Conservation (phyloP, 23 tunicate species). For the Trididemnum nubilum region DNA sequence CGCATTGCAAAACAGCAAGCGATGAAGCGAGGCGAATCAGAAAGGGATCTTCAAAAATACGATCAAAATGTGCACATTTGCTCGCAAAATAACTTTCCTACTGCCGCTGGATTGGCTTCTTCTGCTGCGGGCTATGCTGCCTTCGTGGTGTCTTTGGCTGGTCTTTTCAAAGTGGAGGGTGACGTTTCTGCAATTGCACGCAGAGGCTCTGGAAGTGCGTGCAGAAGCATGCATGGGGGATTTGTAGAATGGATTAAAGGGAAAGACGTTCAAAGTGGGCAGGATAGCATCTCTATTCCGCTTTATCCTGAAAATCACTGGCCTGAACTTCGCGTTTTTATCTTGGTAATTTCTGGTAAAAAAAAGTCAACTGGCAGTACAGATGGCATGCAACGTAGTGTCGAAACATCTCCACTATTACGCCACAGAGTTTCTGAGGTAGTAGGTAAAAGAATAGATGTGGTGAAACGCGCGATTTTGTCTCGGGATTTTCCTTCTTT, state of each 20-base stretch:
- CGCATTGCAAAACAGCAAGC: conserved; percentile 54
- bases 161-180: conserved; percentile 43
- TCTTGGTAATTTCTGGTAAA: conserved; percentile 52
- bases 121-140: conserved; percentile 95
- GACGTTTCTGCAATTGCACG: conserved; percentile 68
- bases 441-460: conserved; percentile 50
- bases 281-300: conserved; percentile 64
- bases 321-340: conserved; percentile 81
- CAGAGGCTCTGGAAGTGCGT: conserved; percentile 89
- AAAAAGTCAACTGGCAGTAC: conserved; percentile 76
- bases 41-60: conserved; percentile 11
- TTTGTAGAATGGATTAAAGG: conserved; percentile 87
- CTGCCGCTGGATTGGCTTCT: conserved; percentile 94
- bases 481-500: conserved; percentile 59
- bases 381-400: conserved; percentile 76
- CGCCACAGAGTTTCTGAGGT: conserved; percentile 41
- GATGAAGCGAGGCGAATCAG: conserved; percentile 16
- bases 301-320: conserved; percentile 56
- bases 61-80: conserved; percentile 53
- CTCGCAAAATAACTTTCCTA: conserved; percentile 77
- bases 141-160: conserved; percentile 46
- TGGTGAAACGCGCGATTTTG: conserved; percentile 43
- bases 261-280: conserved; percentile 49
- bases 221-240: conserved; percentile 86
- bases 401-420: conserved; percentile 65